phyloP scores from a whole-genome alignment of 1,140 invertebrate genomes.

The Bombus waltoni region DNA sequence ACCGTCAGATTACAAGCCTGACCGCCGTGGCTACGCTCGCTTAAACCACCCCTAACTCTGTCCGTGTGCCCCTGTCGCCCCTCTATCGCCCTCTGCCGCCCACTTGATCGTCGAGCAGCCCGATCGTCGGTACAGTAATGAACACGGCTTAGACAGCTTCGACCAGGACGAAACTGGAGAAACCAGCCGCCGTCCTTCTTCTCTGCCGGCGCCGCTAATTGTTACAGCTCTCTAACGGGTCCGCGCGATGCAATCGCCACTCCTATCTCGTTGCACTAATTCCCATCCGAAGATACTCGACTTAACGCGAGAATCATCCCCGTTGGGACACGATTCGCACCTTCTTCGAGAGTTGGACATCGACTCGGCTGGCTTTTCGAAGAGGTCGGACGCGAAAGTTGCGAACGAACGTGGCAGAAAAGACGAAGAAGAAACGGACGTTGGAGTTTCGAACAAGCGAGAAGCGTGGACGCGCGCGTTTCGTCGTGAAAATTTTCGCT shows the following conservation, averaged over 20 bases:
- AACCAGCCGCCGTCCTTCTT: not conserved
- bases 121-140: conserved; percentile 61
- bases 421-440: not conserved
- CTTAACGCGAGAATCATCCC: conserved; percentile 16
- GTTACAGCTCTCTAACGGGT: conserved; percentile 30
- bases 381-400: too few relatives aligned
- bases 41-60: conserved; percentile 44
- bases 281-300: not conserved
- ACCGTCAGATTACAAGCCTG: conserved; percentile 70
- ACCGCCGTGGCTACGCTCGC: conserved; percentile 62
- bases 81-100: not conserved
- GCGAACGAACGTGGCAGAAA: too few relatives aligned
- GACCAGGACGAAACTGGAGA: conserved; percentile 22
- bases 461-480: conserved; percentile 15
- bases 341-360: not conserved
- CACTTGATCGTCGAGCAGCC: conserved; percentile 30
- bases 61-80: not conserved
- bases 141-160: conserved; percentile 52
- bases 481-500: not conserved
- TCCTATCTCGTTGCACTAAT: conserved; percentile 19
- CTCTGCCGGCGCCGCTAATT: conserved; percentile 11
- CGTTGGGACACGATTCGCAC: not conserved
- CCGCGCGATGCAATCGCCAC: conserved; percentile 26
- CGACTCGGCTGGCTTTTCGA: too few relatives aligned
- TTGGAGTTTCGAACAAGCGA: conserved; percentile 37